Base-by-base conservation (phyloP, 92 coral and sea anemone genomes). In the Blastomussa wellsi region DNA sequence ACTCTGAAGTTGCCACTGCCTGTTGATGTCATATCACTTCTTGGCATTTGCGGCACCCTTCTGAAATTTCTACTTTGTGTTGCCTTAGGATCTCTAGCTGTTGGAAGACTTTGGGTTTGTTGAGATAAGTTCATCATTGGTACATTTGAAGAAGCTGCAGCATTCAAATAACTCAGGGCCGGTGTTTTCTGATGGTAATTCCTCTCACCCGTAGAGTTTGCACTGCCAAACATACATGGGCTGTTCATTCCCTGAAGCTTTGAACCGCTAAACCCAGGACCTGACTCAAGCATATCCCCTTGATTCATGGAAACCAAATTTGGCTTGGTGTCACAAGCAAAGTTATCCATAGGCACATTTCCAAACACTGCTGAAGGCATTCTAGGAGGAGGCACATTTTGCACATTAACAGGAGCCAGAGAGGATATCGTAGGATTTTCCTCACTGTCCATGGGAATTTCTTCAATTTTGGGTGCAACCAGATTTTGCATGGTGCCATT, bases 381-480 rank as follows among this genome's bases (percentile, higher is more conserved):
- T 24, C 60, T 49, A 17, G 19, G 33, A 3, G 77, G 52, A 38
- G 36, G 85, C 48, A 72, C 32, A 35, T 20, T 36, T 20, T 51
- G 52, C 55, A 0, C 39, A 26, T 39, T 28, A 7, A 62, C 68
- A 62, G 32, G 68, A 62, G 31, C 12, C 31, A 74, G 16, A 41
- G 60, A 49, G 35, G 79, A 0, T 1, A 74, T 33, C 0, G 49
- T 44, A 17, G 19, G 41, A 83, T 59, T 33, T 6, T 28, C 69
- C 2, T 69, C 82, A 31, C 31, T 82, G 2, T 79, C 81, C 68
- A 84, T 52, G 20, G 78, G 41, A 73, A 65, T 77, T 28, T 49
- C 81, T 78, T 91, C 94, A 35, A 84, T 88, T 78, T 91, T 91
- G 44, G 94, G 90, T 22, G 74, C 64, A 28, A 68, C 80, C 44